phyloP scores from a whole-genome alignment of 2,113 vertebrate species.

The Choloepus hoffmanni region DNA sequence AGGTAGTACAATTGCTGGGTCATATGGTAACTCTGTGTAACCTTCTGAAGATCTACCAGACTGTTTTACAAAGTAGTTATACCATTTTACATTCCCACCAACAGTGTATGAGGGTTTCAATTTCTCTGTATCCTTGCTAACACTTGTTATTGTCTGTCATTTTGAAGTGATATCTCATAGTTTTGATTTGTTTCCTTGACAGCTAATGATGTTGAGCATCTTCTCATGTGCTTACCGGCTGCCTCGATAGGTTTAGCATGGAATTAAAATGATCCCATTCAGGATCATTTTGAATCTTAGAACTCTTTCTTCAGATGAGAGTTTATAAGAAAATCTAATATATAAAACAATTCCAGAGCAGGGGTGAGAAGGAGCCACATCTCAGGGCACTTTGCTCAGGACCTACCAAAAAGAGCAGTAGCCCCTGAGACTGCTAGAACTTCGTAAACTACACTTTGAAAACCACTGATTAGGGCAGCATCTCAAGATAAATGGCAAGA shows the following conservation, averaged over 20 bases:
- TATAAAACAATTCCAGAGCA: not conserved
- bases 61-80: not conserved
- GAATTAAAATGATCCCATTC: not conserved
- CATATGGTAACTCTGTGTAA: fast-evolving
- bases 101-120: fast-evolving
- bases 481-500: not conserved
- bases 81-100: not conserved
- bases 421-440: not conserved
- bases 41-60: not conserved
- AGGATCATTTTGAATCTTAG: not conserved
- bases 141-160: not conserved
- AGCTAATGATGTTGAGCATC: not conserved
- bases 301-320: not conserved
- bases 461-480: not conserved
- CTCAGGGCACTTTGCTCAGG: not conserved
- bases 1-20: not conserved
- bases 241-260: not conserved
- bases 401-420: fast-evolving
- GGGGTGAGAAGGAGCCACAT: too few species aligned
- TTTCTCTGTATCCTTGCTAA: not conserved
- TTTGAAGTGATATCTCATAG: not conserved
- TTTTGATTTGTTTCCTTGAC: not conserved
- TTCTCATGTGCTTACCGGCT: not conserved
- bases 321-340: not conserved
- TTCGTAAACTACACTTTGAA: not conserved